A percentile compares a stretch with the other conserved stretches of the same genome.
Conservation (phyloP, 2,888 invertebrate genomes). For the Eupithecia tripunctaria region DNA sequence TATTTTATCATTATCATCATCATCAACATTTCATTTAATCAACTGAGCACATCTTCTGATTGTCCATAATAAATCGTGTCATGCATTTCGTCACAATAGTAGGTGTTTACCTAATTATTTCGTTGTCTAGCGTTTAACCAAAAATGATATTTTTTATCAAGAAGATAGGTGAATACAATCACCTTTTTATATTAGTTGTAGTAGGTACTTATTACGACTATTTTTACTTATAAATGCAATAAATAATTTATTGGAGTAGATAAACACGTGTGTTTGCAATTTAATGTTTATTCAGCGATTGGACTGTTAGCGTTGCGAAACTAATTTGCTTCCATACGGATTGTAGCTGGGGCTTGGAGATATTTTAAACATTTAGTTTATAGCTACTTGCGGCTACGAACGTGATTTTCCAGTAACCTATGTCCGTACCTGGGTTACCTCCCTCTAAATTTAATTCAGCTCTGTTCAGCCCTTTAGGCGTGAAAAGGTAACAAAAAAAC, state of each 20-base stretch:
- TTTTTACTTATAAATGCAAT: background rate
- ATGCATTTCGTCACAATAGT: background rate
- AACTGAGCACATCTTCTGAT: background rate
- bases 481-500: too few species aligned
- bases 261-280: slow-evolving; percentile 26
- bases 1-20: background rate
- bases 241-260: slow-evolving; percentile 22
- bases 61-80: background rate
- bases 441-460: too few species aligned
- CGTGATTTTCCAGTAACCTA: too few species aligned
- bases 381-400: too few species aligned
- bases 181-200: background rate
- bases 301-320: slow-evolving; percentile 16
- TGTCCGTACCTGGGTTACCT: too few species aligned
- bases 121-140: background rate
- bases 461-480: too few species aligned
- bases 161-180: background rate
- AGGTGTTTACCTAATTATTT: background rate
- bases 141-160: background rate
- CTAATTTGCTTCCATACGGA: slow-evolving; percentile 5
- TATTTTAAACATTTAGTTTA: background rate
- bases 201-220: background rate
- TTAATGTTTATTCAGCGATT: slow-evolving; percentile 20
- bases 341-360: background rate
- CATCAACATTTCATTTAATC: too few species aligned